Conservation (phyloP, 2,888 invertebrate genomes). For the Thecocarcelia acutangulata region DNA sequence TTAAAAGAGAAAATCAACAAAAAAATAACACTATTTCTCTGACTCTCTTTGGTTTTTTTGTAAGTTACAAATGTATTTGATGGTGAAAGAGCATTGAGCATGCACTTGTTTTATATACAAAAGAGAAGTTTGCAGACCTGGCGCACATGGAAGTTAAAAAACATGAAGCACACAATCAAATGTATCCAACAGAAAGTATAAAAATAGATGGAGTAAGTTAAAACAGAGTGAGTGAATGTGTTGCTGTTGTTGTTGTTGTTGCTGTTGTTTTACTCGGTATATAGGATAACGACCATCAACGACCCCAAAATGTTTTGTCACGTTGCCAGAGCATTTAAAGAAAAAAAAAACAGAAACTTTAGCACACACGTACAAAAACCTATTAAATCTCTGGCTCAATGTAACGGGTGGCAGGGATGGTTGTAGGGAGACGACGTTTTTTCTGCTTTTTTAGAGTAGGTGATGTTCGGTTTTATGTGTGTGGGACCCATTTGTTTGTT, state of each 20-base stretch:
- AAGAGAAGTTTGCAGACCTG: not conserved
- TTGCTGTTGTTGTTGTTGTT: conserved; percentile 9
- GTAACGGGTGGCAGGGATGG: not conserved
- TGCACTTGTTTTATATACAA: no score
- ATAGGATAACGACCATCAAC: conserved; percentile 81
- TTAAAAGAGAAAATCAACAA: not conserved
- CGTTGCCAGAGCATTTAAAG: conserved; percentile 67
- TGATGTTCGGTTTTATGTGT: conserved; percentile 27
- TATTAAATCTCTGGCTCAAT: not conserved
- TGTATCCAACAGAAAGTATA: conserved; percentile 11
- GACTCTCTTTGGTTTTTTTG: not conserved
- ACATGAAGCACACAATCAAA: not conserved
- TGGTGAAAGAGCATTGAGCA: no score
- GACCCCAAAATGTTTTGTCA: conserved; percentile 75
- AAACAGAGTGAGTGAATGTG: conserved; percentile 9
- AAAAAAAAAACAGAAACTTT: not conserved
- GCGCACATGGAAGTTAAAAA: not conserved
- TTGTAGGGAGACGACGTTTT: not conserved
- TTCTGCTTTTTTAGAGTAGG: conserved; percentile 1
- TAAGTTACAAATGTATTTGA: no score
- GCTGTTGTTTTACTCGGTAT: conserved; percentile 77
- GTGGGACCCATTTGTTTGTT: conserved; percentile 21
- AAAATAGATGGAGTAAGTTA: conserved; percentile 59
- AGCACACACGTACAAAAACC: conserved; percentile 39
- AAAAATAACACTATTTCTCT: not conserved